These are phyloP conservation scores for Cyanocitta stelleri DNA, from an alignment of 2,113 vertebrate genomes.

Conservation along the genomic window DNA sequence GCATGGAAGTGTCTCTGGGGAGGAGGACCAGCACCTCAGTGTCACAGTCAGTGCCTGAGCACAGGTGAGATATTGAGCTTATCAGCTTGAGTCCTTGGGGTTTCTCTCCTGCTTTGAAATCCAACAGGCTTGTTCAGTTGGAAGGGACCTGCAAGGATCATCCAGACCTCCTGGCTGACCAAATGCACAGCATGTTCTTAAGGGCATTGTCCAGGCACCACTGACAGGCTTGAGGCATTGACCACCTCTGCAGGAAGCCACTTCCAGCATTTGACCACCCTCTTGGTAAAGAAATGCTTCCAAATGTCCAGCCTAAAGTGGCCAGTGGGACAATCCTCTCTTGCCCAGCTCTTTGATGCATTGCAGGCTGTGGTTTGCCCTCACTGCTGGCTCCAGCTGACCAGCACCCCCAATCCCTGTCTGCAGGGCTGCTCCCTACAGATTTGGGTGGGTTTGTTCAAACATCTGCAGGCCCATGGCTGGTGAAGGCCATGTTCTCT, in stretches of 20 bases:
- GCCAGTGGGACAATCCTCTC: not conserved
- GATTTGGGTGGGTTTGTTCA: not conserved
- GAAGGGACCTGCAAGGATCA: not conserved
- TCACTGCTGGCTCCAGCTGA: not conserved
- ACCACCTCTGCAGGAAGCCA: not conserved
- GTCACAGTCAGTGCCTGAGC: not conserved
- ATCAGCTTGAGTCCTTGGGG: fast-evolving
- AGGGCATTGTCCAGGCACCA: not conserved
- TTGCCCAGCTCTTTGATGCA: fast-evolving
- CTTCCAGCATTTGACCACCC: not conserved
- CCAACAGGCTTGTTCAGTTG: fast-evolving
- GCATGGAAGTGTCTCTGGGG: not conserved
- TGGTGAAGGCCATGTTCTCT: not conserved
- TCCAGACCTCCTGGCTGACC: fast-evolving
- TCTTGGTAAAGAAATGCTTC: not conserved
- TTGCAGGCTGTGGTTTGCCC: not conserved
- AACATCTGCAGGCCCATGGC: not conserved
- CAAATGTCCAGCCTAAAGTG: no score
- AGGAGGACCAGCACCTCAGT: not conserved
- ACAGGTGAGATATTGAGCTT: not conserved
- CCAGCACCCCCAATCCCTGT: not conserved
- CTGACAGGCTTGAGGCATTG: not conserved
- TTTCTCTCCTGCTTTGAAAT: not conserved
- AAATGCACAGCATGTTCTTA: no score
- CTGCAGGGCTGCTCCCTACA: not conserved